Evolutionary conservation across 2,888 invertebrate species (phyloP).

Genomic region (Sepiola atlantica): DNA sequence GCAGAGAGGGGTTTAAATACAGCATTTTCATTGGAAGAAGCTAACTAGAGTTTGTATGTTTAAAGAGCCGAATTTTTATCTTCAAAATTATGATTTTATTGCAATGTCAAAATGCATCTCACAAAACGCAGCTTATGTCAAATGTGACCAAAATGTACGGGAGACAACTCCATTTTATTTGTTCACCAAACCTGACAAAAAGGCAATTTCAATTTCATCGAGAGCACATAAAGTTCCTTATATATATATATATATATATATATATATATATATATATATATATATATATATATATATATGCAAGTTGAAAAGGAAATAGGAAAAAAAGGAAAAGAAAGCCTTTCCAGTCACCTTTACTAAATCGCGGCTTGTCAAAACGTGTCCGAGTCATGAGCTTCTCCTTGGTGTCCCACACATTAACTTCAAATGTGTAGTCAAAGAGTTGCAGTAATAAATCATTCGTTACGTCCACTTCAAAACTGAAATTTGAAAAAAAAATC

Average conservation of each 20-base stretch:
- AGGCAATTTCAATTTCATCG: too few relatives aligned
- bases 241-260: too few relatives aligned
- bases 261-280: neutral
- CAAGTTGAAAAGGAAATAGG: neutral
- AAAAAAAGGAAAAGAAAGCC: neutral
- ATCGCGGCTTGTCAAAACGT: constrained; percentile 15
- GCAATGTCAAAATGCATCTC: too few relatives aligned
- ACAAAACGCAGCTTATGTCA: too few relatives aligned
- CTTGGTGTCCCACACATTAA: constrained; percentile 74
- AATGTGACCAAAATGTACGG: too few relatives aligned
- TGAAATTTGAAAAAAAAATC: constrained; percentile 52
- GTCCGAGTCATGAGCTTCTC: constrained; percentile 60
- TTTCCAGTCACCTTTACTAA: neutral
- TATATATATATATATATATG: neutral
- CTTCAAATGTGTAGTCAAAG: constrained; percentile 70
- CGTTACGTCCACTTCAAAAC: constrained; percentile 71
- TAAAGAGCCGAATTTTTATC: too few relatives aligned
- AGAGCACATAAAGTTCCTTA: neutral
- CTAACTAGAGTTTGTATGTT: too few relatives aligned
- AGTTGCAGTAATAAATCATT: constrained; percentile 69
- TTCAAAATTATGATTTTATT: too few relatives aligned
- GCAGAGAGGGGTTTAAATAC: too few relatives aligned
- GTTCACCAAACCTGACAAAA: too few relatives aligned
- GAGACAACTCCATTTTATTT: too few relatives aligned
- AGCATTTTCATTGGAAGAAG: too few relatives aligned